Evolutionary conservation across 1,140 invertebrate species (phyloP).

Genomic region (Aphaenogaster ashmeadi): DNA sequence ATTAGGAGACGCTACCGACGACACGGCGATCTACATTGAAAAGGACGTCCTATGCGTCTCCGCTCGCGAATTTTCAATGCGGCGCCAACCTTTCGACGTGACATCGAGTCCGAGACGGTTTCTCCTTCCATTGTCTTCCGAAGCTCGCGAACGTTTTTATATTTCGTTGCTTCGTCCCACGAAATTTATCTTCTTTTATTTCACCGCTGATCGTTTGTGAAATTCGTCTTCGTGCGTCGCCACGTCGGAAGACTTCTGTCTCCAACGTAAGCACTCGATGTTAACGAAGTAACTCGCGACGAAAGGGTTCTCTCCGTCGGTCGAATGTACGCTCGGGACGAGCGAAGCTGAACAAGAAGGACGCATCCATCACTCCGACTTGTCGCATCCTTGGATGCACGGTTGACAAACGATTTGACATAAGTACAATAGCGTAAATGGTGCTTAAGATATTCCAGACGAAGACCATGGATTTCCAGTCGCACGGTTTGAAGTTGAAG

Average conservation of each 20-base stretch:
- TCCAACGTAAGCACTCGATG: slow-evolving; percentile 22
- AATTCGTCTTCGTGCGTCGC: slow-evolving; percentile 34
- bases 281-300: slow-evolving; percentile 40
- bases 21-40: slow-evolving; percentile 65
- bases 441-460: slow-evolving; percentile 9
- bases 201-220: not conserved
- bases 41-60: slow-evolving; percentile 32
- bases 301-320: slow-evolving; percentile 14
- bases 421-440: slow-evolving; percentile 49
- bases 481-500: not conserved
- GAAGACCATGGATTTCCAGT: not conserved
- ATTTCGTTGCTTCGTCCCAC: not conserved
- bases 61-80: slow-evolving; percentile 25
- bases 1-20: slow-evolving; percentile 39
- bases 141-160: slow-evolving; percentile 10
- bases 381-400: slow-evolving; percentile 11
- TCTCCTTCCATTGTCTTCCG: slow-evolving; percentile 20
- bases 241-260: not conserved
- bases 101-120: not conserved
- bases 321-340: not conserved
- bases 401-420: slow-evolving; percentile 53
- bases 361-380: slow-evolving; percentile 52
- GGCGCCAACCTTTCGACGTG: not conserved
- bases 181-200: slow-evolving; percentile 34
- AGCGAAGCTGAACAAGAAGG: not conserved